These are phyloP conservation scores for Telmatochromis sp. DNA, from an alignment of 2,113 vertebrate species.

Conservation along the genomic window DNA sequence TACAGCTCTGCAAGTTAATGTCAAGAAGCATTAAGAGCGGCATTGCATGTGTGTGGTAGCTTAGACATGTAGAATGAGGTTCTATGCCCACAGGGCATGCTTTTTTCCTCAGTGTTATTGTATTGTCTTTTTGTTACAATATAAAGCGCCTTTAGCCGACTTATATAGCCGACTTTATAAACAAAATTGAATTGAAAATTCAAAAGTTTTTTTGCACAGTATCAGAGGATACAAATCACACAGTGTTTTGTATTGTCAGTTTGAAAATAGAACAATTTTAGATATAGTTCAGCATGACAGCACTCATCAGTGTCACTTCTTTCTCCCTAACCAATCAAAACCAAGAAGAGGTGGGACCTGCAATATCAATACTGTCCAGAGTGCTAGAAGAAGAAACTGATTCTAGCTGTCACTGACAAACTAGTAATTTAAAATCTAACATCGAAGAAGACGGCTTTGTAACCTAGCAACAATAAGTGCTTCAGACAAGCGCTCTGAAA, in stretches of 20 bases:
- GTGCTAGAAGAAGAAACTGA: background rate
- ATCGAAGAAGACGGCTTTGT: background rate
- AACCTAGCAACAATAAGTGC: background rate
- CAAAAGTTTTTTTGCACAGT: background rate
- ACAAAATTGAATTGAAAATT: background rate
- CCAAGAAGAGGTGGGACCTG: background rate
- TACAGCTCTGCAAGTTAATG: background rate
- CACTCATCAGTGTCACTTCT: background rate
- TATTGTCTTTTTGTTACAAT: background rate
- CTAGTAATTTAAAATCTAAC: background rate
- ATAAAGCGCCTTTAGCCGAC: background rate
- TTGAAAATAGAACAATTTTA: background rate
- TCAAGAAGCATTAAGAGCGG: background rate
- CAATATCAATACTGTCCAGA: background rate
- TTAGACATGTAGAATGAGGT: background rate
- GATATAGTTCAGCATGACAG: background rate
- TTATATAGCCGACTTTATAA: background rate
- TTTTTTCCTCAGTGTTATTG: background rate
- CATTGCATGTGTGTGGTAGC: background rate
- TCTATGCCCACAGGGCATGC: background rate
- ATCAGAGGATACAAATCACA: background rate
- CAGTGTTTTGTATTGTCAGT: background rate
- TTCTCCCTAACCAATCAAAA: background rate
- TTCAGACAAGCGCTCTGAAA: background rate
- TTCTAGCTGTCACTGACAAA: background rate